Evolutionary conservation across 2,113 vertebrate genomes (phyloP).

Genomic region (Cathartes aura): DNA sequence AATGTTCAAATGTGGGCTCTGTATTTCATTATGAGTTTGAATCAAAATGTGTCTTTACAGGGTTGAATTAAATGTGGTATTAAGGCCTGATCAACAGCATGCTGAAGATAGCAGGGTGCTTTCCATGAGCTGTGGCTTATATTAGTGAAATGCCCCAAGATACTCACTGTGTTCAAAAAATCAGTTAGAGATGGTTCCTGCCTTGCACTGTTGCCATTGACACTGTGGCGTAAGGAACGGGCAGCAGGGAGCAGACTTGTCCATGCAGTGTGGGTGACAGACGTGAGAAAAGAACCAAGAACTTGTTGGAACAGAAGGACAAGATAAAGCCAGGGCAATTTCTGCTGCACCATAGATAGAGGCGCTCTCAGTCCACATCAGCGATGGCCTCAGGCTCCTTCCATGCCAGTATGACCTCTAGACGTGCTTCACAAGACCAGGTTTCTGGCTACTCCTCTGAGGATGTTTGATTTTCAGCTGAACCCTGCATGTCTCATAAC

Average conservation of each 20-base stretch:
- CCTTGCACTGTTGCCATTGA: background rate
- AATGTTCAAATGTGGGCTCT: background rate
- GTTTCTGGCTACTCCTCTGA: background rate
- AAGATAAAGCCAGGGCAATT: background rate
- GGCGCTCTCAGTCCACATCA: background rate
- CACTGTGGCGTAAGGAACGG: background rate
- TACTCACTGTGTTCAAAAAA: background rate
- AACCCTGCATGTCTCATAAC: background rate
- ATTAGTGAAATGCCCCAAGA: background rate
- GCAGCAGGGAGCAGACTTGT: background rate
- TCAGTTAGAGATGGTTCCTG: background rate
- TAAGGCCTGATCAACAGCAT: background rate
- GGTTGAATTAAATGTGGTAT: background rate
- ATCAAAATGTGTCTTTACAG: background rate
- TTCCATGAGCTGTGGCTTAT: background rate
- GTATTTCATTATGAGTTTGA: background rate
- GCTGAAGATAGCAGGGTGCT: background rate
- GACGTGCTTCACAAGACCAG: background rate
- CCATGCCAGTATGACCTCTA: background rate
- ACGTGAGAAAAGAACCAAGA: background rate
- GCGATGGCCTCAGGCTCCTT: background rate
- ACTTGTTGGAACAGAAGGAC: background rate
- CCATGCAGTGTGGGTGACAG: background rate
- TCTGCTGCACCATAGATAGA: background rate
- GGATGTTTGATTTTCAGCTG: background rate